phyloP scores from a whole-genome alignment of 2,888 invertebrate species.

The Sympetrum striolatum region DNA sequence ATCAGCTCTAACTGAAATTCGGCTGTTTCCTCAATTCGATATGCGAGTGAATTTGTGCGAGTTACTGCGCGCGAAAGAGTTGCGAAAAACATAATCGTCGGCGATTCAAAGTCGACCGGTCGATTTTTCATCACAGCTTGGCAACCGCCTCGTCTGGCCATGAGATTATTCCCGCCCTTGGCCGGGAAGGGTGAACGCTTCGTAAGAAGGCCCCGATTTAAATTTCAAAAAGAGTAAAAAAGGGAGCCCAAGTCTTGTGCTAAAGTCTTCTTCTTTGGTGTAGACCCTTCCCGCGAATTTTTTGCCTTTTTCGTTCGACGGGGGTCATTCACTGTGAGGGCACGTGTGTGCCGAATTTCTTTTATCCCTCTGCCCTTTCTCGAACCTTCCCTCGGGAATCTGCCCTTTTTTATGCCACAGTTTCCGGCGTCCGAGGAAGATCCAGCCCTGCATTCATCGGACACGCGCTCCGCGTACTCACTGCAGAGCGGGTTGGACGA shows the following conservation, averaged over 20 bases:
- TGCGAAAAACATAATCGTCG: neutral
- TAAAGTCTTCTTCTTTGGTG: neutral
- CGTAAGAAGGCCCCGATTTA: neutral
- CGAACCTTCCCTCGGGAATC: neutral
- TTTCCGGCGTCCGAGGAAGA: neutral
- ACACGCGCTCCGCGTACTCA: neutral
- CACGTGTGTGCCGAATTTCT: too few species aligned
- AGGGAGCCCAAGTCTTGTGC: neutral
- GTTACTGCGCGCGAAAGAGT: neutral
- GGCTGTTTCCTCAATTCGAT: too few species aligned
- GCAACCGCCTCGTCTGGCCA: neutral
- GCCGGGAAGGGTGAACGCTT: constrained; percentile 4
- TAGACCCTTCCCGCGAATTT: neutral
- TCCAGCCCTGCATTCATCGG: neutral
- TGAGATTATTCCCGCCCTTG: constrained; percentile 23
- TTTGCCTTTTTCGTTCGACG: neutral
- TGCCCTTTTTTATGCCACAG: neutral
- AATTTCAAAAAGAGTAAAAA: neutral
- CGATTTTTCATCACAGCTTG: neutral
- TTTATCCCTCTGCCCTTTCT: neutral
- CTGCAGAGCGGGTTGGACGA: neutral
- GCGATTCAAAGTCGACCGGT: neutral
- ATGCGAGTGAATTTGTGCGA: neutral
- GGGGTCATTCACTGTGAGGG: neutral
- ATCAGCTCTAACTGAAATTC: too few species aligned